These are phyloP conservation scores for Zoroaster sp. DNA, from an alignment of 53 echinoderm and acorn worm species.

Conservation along the genomic window DNA sequence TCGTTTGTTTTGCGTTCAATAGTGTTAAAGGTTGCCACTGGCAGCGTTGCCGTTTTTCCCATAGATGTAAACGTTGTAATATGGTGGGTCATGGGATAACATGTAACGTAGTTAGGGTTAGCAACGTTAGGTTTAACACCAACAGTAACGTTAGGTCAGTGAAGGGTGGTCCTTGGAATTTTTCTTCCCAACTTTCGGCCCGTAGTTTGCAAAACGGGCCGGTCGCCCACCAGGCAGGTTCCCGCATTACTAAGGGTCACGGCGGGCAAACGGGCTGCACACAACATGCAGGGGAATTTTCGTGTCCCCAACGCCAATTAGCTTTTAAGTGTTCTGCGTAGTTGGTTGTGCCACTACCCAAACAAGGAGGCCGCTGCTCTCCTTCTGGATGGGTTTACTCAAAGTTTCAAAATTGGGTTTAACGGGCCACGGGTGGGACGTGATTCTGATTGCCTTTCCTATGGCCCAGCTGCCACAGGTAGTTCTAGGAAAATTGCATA, in stretches of 20 bases:
- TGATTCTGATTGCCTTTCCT: not conserved
- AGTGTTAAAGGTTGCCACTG: not conserved
- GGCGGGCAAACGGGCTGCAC: not conserved
- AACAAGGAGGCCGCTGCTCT: not conserved
- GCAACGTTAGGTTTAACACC: not conserved
- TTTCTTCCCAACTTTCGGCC: too few species aligned
- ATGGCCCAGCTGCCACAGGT: not conserved
- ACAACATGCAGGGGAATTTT: not conserved
- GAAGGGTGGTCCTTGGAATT: not conserved
- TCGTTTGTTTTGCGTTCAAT: slow-evolving; percentile 22
- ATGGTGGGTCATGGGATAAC: slow-evolving; percentile 2
- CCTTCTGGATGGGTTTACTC: slow-evolving; percentile 16
- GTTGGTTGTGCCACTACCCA: not conserved
- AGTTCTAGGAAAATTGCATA: not conserved
- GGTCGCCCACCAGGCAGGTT: too few species aligned
- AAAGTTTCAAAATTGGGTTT: slow-evolving; percentile 34
- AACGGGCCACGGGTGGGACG: not conserved
- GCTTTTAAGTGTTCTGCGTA: not conserved
- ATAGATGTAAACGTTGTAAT: not conserved
- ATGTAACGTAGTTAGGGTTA: not conserved
- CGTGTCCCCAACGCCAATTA: too few species aligned
- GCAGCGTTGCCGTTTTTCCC: not conserved
- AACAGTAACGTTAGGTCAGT: not conserved
- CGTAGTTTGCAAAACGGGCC: not conserved
- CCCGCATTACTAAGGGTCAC: too few species aligned